Evolutionary conservation across 1,140 invertebrate genomes (phyloP).

Genomic region (Prorops nasuta): DNA sequence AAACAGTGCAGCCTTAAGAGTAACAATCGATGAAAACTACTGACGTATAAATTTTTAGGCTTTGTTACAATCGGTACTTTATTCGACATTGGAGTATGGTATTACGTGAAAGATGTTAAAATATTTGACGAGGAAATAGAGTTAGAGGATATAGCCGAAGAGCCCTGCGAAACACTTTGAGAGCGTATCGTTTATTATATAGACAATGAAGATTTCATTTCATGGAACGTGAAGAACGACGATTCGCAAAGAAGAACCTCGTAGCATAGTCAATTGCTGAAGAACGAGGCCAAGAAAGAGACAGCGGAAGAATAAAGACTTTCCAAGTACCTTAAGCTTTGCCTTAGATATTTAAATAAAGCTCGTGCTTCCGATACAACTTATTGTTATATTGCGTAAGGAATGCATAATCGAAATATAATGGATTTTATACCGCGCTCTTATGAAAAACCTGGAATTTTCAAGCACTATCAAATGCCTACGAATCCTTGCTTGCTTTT

Average conservation of each 20-base stretch:
- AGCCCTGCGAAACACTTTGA: slow-evolving; percentile 43
- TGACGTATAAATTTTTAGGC: slow-evolving; percentile 36
- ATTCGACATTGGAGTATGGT: slow-evolving; percentile 69
- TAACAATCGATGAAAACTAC: background rate
- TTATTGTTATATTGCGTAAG: too few relatives aligned
- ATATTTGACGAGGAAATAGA: slow-evolving; percentile 69
- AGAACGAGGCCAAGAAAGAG: slow-evolving; percentile 3
- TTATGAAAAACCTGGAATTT: too few relatives aligned
- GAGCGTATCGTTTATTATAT: too few relatives aligned
- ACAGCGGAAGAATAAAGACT: slow-evolving; percentile 34
- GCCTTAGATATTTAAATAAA: slow-evolving; percentile 31
- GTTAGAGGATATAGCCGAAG: slow-evolving; percentile 52
- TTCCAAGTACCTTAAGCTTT: slow-evolving; percentile 49
- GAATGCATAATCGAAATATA: too few relatives aligned
- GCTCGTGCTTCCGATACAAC: slow-evolving; percentile 21
- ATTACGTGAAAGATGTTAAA: slow-evolving; percentile 67
- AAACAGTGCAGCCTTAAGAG: too few relatives aligned
- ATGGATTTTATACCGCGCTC: too few relatives aligned
- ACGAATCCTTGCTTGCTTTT: too few relatives aligned
- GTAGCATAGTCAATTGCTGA: too few relatives aligned
- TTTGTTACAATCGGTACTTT: slow-evolving; percentile 65
- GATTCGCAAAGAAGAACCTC: background rate
- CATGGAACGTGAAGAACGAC: background rate
- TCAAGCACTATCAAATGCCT: too few relatives aligned
- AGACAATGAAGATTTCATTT: slow-evolving; percentile 12